A percentile compares a stretch with the other conserved stretches of the same genome.
These are phyloP conservation scores for Strongylocentrotus purpuratus DNA, from an alignment of 35 echinoderm and acorn worm species.

Conservation along the genomic window DNA sequence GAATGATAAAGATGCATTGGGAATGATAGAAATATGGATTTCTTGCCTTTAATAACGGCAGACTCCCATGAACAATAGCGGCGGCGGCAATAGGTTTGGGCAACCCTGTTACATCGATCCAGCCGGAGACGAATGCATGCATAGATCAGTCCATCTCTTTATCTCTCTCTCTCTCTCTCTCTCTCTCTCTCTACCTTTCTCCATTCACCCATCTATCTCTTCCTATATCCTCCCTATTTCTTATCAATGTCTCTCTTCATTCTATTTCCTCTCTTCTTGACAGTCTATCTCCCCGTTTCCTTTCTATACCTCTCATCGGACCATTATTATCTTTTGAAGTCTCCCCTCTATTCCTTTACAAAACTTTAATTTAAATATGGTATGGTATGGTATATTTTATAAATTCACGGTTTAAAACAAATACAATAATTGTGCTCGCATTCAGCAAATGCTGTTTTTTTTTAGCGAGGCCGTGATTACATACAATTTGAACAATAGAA, in stretches of 20 bases:
- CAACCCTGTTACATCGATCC: conserved; percentile 7
- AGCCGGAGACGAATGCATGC: not conserved
- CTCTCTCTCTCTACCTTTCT: not conserved
- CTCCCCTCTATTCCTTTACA: too few species aligned
- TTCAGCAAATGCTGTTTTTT: too few species aligned
- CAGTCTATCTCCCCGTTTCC: too few species aligned
- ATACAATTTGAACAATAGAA: too few species aligned
- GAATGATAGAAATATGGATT: not conserved
- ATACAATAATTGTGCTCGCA: too few species aligned
- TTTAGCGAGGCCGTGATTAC: too few species aligned
- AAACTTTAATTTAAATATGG: too few species aligned
- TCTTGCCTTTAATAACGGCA: not conserved
- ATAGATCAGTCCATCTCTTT: not conserved
- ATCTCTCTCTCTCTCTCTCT: not conserved
- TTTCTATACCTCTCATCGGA: not conserved
- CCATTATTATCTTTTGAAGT: too few species aligned
- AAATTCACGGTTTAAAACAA: too few species aligned
- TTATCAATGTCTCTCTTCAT: not conserved
- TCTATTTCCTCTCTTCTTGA: not conserved
- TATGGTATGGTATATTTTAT: too few species aligned
- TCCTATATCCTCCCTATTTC: not conserved
- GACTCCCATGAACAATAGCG: not conserved
- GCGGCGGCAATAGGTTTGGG: not conserved
- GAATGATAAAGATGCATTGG: not conserved
- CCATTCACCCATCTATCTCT: not conserved